Base-by-base conservation (phyloP, 1,140 invertebrate genomes). In the Zaprionus davidi region DNA sequence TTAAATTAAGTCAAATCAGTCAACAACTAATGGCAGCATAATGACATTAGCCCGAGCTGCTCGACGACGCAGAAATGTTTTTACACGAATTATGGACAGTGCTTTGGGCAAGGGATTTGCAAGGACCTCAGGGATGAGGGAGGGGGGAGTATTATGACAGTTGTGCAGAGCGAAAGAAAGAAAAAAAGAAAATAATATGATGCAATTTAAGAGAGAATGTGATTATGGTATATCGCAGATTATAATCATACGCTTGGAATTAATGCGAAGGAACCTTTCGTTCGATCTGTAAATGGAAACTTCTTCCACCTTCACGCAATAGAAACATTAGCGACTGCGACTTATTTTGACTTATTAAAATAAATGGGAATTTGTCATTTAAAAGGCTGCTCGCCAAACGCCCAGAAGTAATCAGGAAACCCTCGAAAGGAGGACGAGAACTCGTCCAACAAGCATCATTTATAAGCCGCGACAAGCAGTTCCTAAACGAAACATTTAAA, bases 381-480 rank as follows among this genome's bases (percentile, higher is more conserved):
- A 78, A 77, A 78, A 77, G 60, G 79, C 60, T 68, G 46, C 26
- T 46, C 38, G 11, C 6, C 71, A 78, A 71, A 75, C 55, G 71
- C 65, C 66, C 80, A 76, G 81, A 81, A 69, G 65, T 88, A 83
- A 87, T 87, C 74, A 68, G 71, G 75, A 88, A 73, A 49, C 46
- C 28, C 58, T 34, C 26, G 15, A 49, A 24, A 71, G 59, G 36
- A 57, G 63, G 22, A 20, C 5, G n/a, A 55, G 44, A 58, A 34
- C 38, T 57, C 59, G 34, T 69, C 71, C 41, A 49, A 81, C 65
- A 75, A 79, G 57, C 81, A 87, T 88, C 84, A 88, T 88, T 88
- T 88, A 88, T 88, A 88, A 90, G 85, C 81, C 84, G 81, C 85
- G 84, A 87, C 83, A 84, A 74, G 84, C 62, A 83, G 72, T 78